phyloP scores from a whole-genome alignment of 2,797 vertebrate species.

The Thunnus albacares region DNA sequence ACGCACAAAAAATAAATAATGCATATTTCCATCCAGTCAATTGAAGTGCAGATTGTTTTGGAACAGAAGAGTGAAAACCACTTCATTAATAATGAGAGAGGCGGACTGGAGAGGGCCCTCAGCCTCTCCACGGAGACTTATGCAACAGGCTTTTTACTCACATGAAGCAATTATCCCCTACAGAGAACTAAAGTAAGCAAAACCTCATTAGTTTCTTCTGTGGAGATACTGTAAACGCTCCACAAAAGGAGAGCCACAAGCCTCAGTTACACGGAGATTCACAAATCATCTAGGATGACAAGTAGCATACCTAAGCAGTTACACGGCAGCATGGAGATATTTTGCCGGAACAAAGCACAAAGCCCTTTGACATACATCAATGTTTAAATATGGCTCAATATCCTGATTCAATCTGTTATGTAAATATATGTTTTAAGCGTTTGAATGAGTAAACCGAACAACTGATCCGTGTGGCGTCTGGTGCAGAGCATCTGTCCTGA shows the following conservation, averaged over 20 bases:
- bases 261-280: not conserved
- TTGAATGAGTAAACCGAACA: too few species aligned
- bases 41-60: conserved; percentile 31
- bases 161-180: conserved; percentile 31
- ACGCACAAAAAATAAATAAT: conserved; percentile 34
- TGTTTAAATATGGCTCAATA: not conserved
- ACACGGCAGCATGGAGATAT: conserved; percentile 3
- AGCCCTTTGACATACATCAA: not conserved
- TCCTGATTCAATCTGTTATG: not conserved
- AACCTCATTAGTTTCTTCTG: conserved; percentile 44
- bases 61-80: conserved; percentile 38
- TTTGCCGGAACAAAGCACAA: not conserved
- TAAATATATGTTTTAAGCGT: not conserved
- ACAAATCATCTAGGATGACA: conserved; percentile 9
- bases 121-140: conserved; percentile 35
- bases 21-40: conserved; percentile 26
- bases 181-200: conserved; percentile 41
- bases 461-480: not conserved
- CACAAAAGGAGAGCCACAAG: not conserved
- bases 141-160: conserved; percentile 50
- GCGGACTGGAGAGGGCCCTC: conserved; percentile 40
- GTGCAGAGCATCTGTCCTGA: not conserved
- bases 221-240: conserved; percentile 13
- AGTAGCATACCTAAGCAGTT: not conserved
- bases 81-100: conserved; percentile 62